Base-by-base conservation (phyloP, 1,140 invertebrate species). In the Panagrolaimus sp. region DNA sequence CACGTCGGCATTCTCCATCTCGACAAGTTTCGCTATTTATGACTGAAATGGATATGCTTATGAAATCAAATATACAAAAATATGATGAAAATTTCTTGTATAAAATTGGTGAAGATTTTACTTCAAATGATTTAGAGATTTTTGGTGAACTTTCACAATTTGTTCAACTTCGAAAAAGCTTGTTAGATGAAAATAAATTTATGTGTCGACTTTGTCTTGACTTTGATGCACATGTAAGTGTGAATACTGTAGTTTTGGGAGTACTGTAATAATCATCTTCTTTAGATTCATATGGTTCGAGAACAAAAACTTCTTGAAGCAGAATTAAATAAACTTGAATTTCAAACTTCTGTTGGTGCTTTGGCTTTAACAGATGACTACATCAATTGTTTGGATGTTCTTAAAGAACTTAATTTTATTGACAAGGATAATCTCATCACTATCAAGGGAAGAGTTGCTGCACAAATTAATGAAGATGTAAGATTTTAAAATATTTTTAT, bases 361-460 rank as follows among this genome's bases (percentile, higher is more conserved):
- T 86, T 97, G 52, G 86, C 88, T 1, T 85, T 96, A 1, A 91
- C 94, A 83, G 90, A 91, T 0, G 93, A 97, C 77, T 97, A 96
- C 84, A 87, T 90, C 73, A 89, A 89, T 73, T 87, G 92, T 76
- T 86, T 96, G 44, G 81, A 90, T 83, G 90, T 97, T n/a, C 83
- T 98, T 0, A 88, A 88, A 76, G 85, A 88, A 72, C 84, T 97
- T 10, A 88, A 85, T 21, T 89, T 88, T 72, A 83, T 89, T 62
- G 89, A 92, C 84, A 83, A 86, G 10, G 86, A 89, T 69, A 88
- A 91, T 87, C 85, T 90, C 88, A 88, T 87, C 21, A 67, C 68
- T 66, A 82, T 94, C 45, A 96, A 96, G 86, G 94, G 94, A 12
- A 87, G 91, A 70, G 93, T 98, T 9, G 96, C 94, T 5, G 92